A percentile compares a stretch with the other conserved stretches of the same genome.
phyloP scores from a whole-genome alignment of 2,888 invertebrate genomes.

The Penaeus monodon region DNA sequence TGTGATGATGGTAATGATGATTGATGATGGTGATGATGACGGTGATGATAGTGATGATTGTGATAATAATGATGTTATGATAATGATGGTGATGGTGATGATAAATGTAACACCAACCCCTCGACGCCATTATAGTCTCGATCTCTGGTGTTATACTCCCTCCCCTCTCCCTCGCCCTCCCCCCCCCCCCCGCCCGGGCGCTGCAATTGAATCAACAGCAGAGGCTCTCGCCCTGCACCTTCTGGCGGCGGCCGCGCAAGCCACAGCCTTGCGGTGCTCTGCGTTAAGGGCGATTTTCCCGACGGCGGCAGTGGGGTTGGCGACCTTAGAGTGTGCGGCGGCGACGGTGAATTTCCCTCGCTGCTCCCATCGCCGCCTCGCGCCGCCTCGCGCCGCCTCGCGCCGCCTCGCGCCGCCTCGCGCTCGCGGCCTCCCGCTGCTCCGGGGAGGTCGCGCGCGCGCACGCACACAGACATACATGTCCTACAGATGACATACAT shows the following conservation, averaged over 20 bases:
- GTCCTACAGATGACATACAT: neutral
- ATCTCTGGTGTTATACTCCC: too few relatives aligned
- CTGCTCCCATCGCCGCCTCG: neutral
- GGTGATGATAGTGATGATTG: neutral
- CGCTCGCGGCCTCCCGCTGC: neutral
- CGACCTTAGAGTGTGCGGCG: neutral
- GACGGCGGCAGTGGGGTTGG: neutral
- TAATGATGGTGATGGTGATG: neutral
- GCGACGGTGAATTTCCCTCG: neutral
- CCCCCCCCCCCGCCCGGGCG: too few relatives aligned
- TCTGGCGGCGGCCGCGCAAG: too few relatives aligned
- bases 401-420: neutral
- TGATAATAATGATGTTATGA: neutral
- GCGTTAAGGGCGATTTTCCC: too few relatives aligned
- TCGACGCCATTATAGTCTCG: too few relatives aligned
- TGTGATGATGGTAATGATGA: too few relatives aligned
- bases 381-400: neutral
- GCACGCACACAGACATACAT: neutral
- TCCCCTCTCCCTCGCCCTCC: too few relatives aligned
- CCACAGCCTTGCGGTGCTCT: too few relatives aligned
- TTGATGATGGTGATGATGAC: neutral
- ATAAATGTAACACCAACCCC: too few relatives aligned
- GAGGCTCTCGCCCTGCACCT: too few relatives aligned
- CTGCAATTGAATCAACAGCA: too few relatives aligned
- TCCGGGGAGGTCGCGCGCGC: neutral